Conservation (phyloP, 2,113 vertebrate genomes). For the Corvus moneduloides region DNA sequence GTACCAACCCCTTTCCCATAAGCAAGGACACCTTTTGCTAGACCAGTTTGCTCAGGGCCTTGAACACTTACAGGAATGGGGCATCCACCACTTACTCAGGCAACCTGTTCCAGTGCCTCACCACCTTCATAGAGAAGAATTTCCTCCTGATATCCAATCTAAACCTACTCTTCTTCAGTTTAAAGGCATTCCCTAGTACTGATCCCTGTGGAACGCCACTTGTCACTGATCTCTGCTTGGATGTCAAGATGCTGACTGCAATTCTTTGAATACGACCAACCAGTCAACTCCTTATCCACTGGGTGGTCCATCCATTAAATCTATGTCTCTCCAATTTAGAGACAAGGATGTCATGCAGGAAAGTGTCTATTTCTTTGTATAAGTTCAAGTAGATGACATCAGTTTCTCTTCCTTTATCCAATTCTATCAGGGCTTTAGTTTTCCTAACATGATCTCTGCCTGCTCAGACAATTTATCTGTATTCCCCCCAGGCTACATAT, state of each 20-base stretch:
- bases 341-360: neutral
- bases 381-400: neutral
- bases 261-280: neutral
- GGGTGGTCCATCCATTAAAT: neutral
- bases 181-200: neutral
- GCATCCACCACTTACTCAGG: neutral
- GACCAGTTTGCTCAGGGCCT: neutral
- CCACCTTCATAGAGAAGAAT: neutral
- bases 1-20: neutral
- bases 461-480: neutral
- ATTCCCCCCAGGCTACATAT: neutral
- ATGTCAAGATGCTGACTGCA: rapidly evolving
- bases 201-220: neutral
- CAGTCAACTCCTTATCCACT: neutral
- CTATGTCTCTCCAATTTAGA: neutral
- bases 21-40: neutral
- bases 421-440: neutral
- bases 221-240: rapidly evolving
- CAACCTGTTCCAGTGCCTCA: neutral
- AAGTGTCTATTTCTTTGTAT: neutral
- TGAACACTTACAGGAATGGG: neutral
- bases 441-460: neutral
- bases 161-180: neutral
- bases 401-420: neutral
- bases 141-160: neutral